These are phyloP conservation scores for Amiota communis DNA, from an alignment of 2,888 invertebrate genomes.

Conservation along the genomic window DNA sequence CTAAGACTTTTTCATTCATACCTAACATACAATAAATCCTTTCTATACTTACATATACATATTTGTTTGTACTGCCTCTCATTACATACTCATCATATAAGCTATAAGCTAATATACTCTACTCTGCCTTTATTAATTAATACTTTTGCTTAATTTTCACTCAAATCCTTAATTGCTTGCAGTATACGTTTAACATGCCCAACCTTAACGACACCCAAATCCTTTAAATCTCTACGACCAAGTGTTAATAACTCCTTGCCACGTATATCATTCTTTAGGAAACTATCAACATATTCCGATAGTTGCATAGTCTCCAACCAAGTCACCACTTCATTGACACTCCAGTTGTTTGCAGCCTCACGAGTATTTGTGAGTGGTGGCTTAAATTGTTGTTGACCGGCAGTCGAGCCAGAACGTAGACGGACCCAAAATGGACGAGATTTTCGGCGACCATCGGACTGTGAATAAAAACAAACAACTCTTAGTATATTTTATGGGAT, in stretches of 20 bases:
- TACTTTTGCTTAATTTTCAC: constrained; percentile 62
- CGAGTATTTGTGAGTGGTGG: constrained; percentile 70
- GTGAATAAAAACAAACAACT: background rate
- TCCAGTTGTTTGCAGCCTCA: constrained; percentile 81
- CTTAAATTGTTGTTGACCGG: constrained; percentile 62
- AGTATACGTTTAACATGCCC: constrained; percentile 96
- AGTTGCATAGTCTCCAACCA: constrained; percentile 94
- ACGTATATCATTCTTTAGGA: constrained; percentile 91
- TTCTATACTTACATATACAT: background rate
- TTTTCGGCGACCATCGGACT: constrained; percentile 76
- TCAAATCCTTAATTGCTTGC: constrained; percentile 90
- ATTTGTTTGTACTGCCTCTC: background rate
- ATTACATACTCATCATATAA: constrained; percentile 4
- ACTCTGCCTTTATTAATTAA: background rate
- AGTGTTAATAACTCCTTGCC: constrained; percentile 90
- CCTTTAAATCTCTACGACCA: constrained; percentile 89
- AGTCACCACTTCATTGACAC: constrained; percentile 88
- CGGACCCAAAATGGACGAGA: constrained; percentile 82
- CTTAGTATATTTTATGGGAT: background rate
- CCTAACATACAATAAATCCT: background rate
- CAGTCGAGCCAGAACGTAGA: constrained; percentile 75
- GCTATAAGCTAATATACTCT: background rate
- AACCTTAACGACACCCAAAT: constrained; percentile 94
- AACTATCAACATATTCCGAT: constrained; percentile 92
- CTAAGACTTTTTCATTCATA: background rate